Percentiles rank a stretch among this genome's conserved stretches.
phyloP scores from a whole-genome alignment of 2,888 invertebrate genomes.

The Lasioglossum calceatum region DNA sequence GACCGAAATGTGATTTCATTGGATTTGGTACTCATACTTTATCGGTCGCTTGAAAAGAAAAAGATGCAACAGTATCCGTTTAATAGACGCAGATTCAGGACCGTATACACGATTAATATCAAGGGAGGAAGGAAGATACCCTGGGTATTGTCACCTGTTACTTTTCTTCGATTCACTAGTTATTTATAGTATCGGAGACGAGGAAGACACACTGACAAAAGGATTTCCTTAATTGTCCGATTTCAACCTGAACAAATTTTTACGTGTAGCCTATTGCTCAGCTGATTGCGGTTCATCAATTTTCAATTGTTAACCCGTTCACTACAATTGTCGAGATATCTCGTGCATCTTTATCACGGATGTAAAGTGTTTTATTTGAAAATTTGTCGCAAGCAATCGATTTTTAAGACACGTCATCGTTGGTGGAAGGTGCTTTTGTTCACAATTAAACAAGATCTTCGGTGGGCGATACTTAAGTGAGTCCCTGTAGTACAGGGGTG shows the following conservation, averaged over 20 bases:
- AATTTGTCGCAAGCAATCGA: too few relatives aligned
- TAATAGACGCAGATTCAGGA: not conserved
- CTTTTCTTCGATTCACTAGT: not conserved
- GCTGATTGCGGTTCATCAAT: too few relatives aligned
- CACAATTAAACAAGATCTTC: too few relatives aligned
- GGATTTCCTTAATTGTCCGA: not conserved
- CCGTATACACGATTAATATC: not conserved
- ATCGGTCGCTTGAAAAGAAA: not conserved
- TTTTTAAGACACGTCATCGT: too few relatives aligned
- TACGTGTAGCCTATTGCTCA: too few relatives aligned
- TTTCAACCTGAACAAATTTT: not conserved
- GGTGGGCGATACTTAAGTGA: too few relatives aligned
- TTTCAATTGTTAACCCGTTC: too few relatives aligned
- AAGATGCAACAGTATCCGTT: not conserved
- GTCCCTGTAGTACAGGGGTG: too few relatives aligned
- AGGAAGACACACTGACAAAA: not conserved
- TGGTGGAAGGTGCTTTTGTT: too few relatives aligned
- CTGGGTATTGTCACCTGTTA: not conserved
- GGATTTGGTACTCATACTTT: not conserved
- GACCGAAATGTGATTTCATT: constrained; percentile 12
- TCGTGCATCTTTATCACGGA: too few relatives aligned
- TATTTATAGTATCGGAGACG: not conserved
- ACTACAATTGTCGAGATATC: too few relatives aligned
- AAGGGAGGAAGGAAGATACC: not conserved
- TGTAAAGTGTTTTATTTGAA: too few relatives aligned